Percentiles rank a stretch among this genome's conserved stretches.
phyloP scores from a whole-genome alignment of 2,797 vertebrate species.

The Darevskia mixta region DNA sequence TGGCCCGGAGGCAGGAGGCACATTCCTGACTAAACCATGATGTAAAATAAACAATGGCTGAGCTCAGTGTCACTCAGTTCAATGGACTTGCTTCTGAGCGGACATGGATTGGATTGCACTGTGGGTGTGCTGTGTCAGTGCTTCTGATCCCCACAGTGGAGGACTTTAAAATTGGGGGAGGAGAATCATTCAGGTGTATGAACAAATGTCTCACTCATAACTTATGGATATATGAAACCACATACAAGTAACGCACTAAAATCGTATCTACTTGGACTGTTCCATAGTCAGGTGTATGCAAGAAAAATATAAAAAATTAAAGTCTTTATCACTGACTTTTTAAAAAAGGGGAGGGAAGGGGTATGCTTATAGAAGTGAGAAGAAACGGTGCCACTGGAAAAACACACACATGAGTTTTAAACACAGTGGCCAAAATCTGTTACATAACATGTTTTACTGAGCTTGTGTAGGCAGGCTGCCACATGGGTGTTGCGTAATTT shows the following conservation, averaged over 20 bases:
- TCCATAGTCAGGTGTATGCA: not conserved
- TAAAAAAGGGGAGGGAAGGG: not conserved
- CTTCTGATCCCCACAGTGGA: not conserved
- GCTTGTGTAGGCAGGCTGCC: slow-evolving; percentile 31
- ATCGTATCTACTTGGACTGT: not conserved
- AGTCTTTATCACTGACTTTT: not conserved
- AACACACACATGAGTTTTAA: slow-evolving; percentile 4
- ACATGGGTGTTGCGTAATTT: slow-evolving; percentile 8
- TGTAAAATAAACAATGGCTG: too few relatives aligned
- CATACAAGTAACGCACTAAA: not conserved
- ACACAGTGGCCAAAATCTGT: slow-evolving; percentile 18
- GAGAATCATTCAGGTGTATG: not conserved
- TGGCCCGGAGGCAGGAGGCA: too few relatives aligned
- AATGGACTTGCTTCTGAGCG: not conserved
- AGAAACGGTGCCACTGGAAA: not conserved
- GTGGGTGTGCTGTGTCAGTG: not conserved
- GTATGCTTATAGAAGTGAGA: not conserved
- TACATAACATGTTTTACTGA: slow-evolving; percentile 23
- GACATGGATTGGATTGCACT: not conserved
- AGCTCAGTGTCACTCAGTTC: not conserved
- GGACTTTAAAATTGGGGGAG: not conserved
- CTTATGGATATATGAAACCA: not conserved
- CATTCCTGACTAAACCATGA: too few relatives aligned
- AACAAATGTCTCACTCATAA: not conserved
- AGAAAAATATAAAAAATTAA: not conserved